Evolutionary conservation across 2,888 invertebrate species (phyloP), one percentile per base, ranked within the genome.

Genomic region (Mylabris sibirica): DNA sequence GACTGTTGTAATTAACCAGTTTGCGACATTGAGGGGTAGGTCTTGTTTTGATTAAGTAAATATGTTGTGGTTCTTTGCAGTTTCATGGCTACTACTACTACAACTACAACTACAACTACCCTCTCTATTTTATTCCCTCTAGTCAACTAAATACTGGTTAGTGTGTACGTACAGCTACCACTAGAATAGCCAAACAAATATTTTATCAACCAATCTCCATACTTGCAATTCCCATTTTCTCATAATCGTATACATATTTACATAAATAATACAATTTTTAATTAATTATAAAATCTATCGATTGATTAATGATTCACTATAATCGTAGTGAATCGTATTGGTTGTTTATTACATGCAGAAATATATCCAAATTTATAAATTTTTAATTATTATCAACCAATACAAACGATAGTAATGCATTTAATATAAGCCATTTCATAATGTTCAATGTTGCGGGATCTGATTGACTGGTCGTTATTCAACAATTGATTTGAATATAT

Each of bases 31-130:
- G 20, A 49, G 49, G 76, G 73, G 72, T 75, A 68, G 71, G 71
- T 70, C 71, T 75, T 75, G 76, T 76, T 76, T 75, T 75, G 75
- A 76, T 75, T 74, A 76, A 74, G 74, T 75, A 75, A 76, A 76
- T 76, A 76, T 76, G 76, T 76, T 76, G 76, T 72, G 76, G 71
- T 71, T 68, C 68, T 53, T 66, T 66, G 68, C 64, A 71, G 66
- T 67, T 68, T 68, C 68, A 49, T 49, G 20, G 30, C 30, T 30
- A 30, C 30, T 30, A 30, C 30, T 30, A 30, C 26, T 30, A 30
- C 30, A 6, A 30, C 30, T 30, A n/a, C n/a, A n/a, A n/a, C n/a
- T n/a, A n/a, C n/a, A 20, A 68, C 63, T 61, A 68, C 64, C 65
- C 66, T 62, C 68, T 35, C 65, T 66, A 68, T 69, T 69, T 60